Percentiles rank a stretch among this genome's conserved stretches.
phyloP scores from a whole-genome alignment of 1,140 invertebrate genomes.

The Lycorma delicatula region DNA sequence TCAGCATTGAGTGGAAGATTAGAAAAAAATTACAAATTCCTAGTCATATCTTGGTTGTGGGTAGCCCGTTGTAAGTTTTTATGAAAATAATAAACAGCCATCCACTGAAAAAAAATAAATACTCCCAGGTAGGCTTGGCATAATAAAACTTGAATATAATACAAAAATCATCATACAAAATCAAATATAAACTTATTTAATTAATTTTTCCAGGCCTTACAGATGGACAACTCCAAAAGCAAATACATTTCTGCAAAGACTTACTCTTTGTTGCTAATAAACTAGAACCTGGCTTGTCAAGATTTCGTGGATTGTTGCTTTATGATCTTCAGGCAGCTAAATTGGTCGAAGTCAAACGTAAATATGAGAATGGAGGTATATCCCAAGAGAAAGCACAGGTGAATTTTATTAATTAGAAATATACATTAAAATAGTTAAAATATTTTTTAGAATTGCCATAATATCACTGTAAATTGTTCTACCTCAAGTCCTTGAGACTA shows the following conservation, averaged over 20 bases:
- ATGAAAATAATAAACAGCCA: too few relatives aligned
- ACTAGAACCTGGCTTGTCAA: conserved; percentile 51
- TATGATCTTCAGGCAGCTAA: conserved; percentile 53
- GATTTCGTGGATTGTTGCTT: conserved; percentile 50
- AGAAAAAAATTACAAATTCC: too few relatives aligned
- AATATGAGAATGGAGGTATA: conserved; percentile 41
- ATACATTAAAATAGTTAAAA: too few relatives aligned
- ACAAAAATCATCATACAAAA: background rate
- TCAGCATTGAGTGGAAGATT: too few relatives aligned
- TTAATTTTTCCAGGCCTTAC: conserved; percentile 44
- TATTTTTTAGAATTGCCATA: background rate
- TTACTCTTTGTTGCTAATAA: conserved; percentile 49
- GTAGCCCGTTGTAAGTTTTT: too few relatives aligned
- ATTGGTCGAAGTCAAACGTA: conserved; percentile 43
- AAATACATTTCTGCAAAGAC: conserved; percentile 54
- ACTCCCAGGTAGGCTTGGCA: too few relatives aligned
- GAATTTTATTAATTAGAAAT: too few relatives aligned
- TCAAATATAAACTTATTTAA: background rate
- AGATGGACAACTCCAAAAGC: conserved; percentile 46
- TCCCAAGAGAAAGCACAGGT: conserved; percentile 44
- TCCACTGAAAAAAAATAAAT: too few relatives aligned
- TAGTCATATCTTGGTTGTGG: too few relatives aligned
- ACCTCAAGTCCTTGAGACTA: too few relatives aligned
- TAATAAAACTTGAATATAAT: background rate
- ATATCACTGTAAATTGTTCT: too few relatives aligned